phyloP scores from a whole-genome alignment of 2,113 vertebrate species.

The Podocnemis expansa region DNA sequence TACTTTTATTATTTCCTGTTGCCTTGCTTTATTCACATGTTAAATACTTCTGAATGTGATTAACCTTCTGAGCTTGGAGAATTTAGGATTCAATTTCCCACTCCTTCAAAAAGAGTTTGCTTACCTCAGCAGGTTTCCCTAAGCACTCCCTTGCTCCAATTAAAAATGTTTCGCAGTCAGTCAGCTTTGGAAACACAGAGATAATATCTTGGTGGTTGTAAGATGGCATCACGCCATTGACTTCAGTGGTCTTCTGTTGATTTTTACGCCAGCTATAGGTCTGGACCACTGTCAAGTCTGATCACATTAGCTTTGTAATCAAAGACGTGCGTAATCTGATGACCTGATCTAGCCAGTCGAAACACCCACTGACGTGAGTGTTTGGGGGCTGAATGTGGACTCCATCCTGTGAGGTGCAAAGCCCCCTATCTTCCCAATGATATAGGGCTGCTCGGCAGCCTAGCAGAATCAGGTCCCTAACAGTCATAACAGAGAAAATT shows the following conservation, averaged over 20 bases:
- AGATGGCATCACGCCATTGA: neutral
- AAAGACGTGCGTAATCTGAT: neutral
- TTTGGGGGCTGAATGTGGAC: neutral
- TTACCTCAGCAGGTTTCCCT: neutral
- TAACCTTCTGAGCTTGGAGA: neutral
- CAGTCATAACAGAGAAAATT: neutral
- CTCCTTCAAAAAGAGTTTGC: neutral
- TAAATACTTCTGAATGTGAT: neutral
- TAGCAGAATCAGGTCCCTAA: neutral
- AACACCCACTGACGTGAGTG: neutral
- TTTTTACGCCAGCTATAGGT: neutral
- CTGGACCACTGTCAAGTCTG: neutral
- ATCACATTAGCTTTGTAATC: neutral
- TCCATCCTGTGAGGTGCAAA: too few relatives aligned
- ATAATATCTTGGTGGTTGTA: neutral
- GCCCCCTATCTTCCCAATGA: neutral
- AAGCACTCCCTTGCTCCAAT: neutral
- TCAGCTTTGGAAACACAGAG: neutral
- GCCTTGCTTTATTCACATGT: neutral
- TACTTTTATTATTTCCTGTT: neutral
- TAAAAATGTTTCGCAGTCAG: neutral
- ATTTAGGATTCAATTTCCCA: neutral
- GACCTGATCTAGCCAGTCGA: neutral
- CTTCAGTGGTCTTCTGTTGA: neutral
- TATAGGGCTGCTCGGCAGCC: neutral